These are phyloP conservation scores for Drosophila ochracea DNA, from an alignment of 2,888 invertebrate genomes.

Conservation along the genomic window DNA sequence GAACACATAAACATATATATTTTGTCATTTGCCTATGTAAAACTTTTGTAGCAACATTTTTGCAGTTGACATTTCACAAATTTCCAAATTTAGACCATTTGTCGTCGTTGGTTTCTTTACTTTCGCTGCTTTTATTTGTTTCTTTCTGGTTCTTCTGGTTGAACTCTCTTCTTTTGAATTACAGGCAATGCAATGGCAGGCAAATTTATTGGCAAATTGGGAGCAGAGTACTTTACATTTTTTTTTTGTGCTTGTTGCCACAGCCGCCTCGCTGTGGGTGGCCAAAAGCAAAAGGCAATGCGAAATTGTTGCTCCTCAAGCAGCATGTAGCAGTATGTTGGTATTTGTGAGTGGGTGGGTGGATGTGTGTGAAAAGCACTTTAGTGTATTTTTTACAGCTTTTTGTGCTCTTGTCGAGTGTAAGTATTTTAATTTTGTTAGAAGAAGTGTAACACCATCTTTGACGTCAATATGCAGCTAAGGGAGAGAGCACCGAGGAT, in stretches of 20 bases:
- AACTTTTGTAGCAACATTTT: conserved; percentile 36
- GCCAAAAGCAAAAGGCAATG: conserved; percentile 18
- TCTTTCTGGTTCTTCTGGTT: conserved; percentile 32
- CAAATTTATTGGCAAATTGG: conserved; percentile 80
- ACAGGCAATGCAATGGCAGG: conserved; percentile 70
- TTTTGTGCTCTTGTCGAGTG: conserved; percentile 30
- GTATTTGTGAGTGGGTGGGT: conserved; percentile 10
- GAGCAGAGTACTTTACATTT: conserved; percentile 72
- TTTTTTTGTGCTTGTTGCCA: conserved; percentile 1
- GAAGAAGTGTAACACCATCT: conserved; percentile 10
- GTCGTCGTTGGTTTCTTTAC: conserved; percentile 28
- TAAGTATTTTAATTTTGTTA: conserved; percentile 18
- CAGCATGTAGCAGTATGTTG: conserved; percentile 2
- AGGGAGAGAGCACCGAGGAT: too few species aligned
- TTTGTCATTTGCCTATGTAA: conserved; percentile 39
- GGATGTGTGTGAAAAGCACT: conserved; percentile 58
- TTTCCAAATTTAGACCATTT: conserved; percentile 34
- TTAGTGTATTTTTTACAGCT: conserved; percentile 76
- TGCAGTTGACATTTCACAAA: conserved; percentile 37
- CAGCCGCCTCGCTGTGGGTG: conserved; percentile 20
- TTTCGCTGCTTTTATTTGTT: conserved; percentile 11
- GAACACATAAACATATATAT: conserved; percentile 33
- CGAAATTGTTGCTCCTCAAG: conserved; percentile 45
- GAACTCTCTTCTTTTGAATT: conserved; percentile 61
- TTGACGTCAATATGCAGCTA: too few species aligned